A percentile compares a stretch with the other conserved stretches of the same genome.
Evolutionary conservation across 2,888 invertebrate species (phyloP).

Genomic region (Nomada goodeniana): DNA sequence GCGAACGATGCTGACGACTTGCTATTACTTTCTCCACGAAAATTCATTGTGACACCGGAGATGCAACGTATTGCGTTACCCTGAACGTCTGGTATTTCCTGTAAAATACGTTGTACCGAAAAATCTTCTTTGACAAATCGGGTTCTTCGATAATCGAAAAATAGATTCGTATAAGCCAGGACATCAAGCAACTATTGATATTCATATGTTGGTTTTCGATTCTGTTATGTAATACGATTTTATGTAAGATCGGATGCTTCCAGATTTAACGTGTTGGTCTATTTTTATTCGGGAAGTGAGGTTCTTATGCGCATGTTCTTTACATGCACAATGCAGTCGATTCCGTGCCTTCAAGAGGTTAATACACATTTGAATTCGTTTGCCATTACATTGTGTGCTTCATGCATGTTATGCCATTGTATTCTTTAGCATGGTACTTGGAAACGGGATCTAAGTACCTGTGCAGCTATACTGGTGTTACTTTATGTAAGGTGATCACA

Average conservation of each 20-base stretch:
- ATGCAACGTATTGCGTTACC: neutral
- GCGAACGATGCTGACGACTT: constrained; percentile 2
- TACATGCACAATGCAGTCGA: neutral
- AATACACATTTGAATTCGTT: constrained; percentile 18
- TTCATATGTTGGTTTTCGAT: neutral
- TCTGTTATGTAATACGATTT: neutral
- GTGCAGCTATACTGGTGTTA: neutral
- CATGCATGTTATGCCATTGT: constrained; percentile 4
- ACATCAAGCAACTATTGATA: neutral
- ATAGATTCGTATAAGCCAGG: neutral
- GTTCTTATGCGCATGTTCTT: constrained; percentile 17
- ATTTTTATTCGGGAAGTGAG: neutral
- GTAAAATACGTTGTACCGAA: no score
- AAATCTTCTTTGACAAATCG: no score
- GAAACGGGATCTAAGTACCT: neutral
- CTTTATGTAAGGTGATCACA: neutral
- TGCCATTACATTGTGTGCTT: neutral
- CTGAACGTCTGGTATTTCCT: no score
- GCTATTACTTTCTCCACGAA: neutral
- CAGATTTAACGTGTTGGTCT: neutral
- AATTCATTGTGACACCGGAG: neutral
- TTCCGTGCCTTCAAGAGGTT: constrained; percentile 8
- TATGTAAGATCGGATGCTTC: no score
- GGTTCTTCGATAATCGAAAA: no score
- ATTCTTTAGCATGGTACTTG: constrained; percentile 10